Evolutionary conservation across 2,888 invertebrate genomes (phyloP).

Genomic region (Gymnocheta viridis): DNA sequence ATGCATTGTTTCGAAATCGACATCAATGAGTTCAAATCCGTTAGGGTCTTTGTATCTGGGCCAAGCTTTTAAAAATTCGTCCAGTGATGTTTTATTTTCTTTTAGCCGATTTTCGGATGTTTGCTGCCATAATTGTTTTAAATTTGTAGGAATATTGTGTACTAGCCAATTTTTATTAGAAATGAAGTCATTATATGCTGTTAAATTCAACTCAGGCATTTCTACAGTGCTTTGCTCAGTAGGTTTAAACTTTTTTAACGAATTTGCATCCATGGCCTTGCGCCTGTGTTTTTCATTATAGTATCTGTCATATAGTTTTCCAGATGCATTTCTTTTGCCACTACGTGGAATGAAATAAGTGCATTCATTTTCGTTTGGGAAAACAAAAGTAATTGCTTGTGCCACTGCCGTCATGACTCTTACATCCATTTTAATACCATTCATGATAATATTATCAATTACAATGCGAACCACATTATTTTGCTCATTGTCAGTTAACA

Average conservation of each 20-base stretch:
- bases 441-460: slow-evolving; percentile 25
- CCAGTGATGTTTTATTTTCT: slow-evolving; percentile 29
- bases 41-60: slow-evolving; percentile 52
- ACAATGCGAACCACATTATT: slow-evolving; percentile 26
- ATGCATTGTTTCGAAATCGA: slow-evolving; percentile 47
- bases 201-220: slow-evolving; percentile 8
- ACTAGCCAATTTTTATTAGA: slow-evolving; percentile 30
- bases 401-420: slow-evolving; percentile 27
- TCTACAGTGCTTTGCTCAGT: slow-evolving; percentile 16
- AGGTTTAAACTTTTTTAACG: slow-evolving; percentile 26
- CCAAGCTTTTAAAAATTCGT: slow-evolving; percentile 26
- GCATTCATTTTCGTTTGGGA: slow-evolving; percentile 37
- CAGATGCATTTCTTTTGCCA: slow-evolving; percentile 22
- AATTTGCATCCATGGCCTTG: slow-evolving; percentile 13
- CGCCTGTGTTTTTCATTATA: slow-evolving; percentile 33
- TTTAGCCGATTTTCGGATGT: slow-evolving; percentile 28
- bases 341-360: slow-evolving; percentile 34
- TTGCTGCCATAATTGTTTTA: slow-evolving; percentile 25
- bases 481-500: slow-evolving; percentile 22
- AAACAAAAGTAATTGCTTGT: slow-evolving; percentile 20
- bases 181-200: slow-evolving; percentile 30
- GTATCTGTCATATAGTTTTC: slow-evolving; percentile 39
- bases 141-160: slow-evolving; percentile 24
- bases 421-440: slow-evolving; percentile 33
- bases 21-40: slow-evolving; percentile 29